Evolutionary conservation across 1,140 invertebrate species (phyloP).

Genomic region (Papilio xuthus): DNA sequence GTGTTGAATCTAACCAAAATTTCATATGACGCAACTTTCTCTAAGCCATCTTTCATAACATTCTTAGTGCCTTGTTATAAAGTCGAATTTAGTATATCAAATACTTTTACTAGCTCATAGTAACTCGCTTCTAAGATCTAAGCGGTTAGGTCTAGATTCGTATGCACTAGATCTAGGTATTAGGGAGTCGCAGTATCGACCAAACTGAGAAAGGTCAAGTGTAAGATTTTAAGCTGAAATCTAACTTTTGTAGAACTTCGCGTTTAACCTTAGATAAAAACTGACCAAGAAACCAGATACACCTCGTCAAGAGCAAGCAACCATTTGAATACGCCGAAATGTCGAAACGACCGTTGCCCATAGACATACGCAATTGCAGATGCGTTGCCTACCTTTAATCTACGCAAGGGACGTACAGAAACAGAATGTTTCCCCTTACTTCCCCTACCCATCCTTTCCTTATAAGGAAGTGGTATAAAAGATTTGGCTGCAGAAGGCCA

Average conservation of each 20-base stretch:
- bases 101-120: not conserved
- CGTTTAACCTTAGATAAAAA: not conserved
- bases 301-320: too few relatives aligned
- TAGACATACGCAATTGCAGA: too few relatives aligned
- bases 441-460: too few relatives aligned
- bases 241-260: not conserved
- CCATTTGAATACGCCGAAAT: too few relatives aligned
- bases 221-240: not conserved
- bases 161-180: slow-evolving; percentile 12
- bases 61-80: not conserved
- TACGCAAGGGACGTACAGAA: too few relatives aligned
- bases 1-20: not conserved
- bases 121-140: not conserved
- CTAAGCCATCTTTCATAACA: not conserved
- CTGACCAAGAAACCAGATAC: too few relatives aligned
- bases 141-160: not conserved
- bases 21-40: slow-evolving; percentile 11
- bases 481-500: too few relatives aligned
- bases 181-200: slow-evolving; percentile 7
- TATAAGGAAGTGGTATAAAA: not conserved
- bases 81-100: not conserved
- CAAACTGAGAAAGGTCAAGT: slow-evolving; percentile 17
- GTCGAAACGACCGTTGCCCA: too few relatives aligned
- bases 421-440: too few relatives aligned
- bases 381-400: too few relatives aligned